These are phyloP conservation scores for Micoletzkya japonica DNA, from an alignment of 2,888 invertebrate genomes.

Conservation along the genomic window DNA sequence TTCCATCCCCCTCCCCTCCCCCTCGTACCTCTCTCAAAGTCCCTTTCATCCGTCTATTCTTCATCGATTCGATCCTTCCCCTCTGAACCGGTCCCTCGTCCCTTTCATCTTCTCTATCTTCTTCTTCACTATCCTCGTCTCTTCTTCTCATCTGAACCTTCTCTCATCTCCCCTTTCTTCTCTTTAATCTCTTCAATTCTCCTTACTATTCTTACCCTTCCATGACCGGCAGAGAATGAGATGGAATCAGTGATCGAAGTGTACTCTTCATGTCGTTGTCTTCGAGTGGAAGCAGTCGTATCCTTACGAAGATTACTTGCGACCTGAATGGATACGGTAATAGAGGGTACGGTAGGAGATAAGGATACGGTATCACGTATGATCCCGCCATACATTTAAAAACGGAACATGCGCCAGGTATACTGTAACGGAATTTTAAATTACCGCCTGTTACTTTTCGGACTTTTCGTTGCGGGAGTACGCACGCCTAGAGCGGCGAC, in stretches of 20 bases:
- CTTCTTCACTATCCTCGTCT: background rate
- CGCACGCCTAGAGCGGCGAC: too few relatives aligned
- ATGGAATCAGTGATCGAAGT: conserved; percentile 62
- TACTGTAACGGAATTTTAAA: too few relatives aligned
- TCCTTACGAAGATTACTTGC: background rate
- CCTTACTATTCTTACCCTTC: conserved; percentile 1
- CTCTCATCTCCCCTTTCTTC: background rate
- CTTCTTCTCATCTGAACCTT: background rate
- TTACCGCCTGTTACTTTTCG: too few relatives aligned
- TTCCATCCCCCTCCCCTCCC: too few relatives aligned
- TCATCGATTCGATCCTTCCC: background rate
- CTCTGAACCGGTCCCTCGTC: background rate
- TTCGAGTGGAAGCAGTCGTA: conserved; percentile 24
- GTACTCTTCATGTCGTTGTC: conserved; percentile 56
- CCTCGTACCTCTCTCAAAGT: background rate
- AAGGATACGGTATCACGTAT: background rate
- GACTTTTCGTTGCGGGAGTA: too few relatives aligned
- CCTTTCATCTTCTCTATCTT: background rate
- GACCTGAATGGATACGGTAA: background rate
- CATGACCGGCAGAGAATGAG: conserved; percentile 33
- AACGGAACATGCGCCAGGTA: too few relatives aligned
- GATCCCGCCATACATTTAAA: background rate
- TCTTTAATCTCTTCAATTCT: background rate
- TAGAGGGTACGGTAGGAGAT: background rate
- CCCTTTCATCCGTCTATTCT: background rate